Percentiles rank a stretch among this genome's conserved stretches.
Evolutionary conservation across 2,888 invertebrate species (phyloP).

Genomic region (Hirudinaria manillensis): DNA sequence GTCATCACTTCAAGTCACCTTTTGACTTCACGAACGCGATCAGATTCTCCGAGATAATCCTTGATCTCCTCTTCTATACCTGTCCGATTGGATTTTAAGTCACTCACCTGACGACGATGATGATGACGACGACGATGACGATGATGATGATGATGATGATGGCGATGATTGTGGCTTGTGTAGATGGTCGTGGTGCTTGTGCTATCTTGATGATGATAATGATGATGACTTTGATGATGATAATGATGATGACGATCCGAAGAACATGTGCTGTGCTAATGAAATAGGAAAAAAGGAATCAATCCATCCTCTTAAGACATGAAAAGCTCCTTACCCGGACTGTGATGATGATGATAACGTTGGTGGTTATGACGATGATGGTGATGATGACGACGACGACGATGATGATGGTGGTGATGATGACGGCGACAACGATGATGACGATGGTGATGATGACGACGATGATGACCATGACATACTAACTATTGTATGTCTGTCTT

Average conservation of each 20-base stretch:
- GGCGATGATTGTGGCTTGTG: not conserved
- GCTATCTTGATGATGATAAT: not conserved
- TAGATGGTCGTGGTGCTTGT: not conserved
- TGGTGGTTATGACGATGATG: not conserved
- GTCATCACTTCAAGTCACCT: not conserved
- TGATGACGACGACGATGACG: conserved; percentile 28
- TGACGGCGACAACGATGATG: not conserved
- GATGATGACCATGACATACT: conserved; percentile 8
- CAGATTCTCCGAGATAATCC: not conserved
- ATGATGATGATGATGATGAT: conserved; percentile 28
- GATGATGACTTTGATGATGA: not conserved
- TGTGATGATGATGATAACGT: not conserved
- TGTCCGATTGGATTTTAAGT: not conserved
- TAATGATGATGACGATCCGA: not conserved
- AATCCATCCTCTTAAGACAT: too few relatives aligned
- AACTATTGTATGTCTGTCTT: too few relatives aligned
- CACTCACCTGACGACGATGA: conserved; percentile 20
- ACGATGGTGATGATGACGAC: conserved; percentile 2
- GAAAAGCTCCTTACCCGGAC: conserved; percentile 6
- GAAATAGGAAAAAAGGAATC: too few relatives aligned
- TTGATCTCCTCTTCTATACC: not conserved
- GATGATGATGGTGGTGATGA: conserved; percentile 22
- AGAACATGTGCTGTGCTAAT: too few relatives aligned
- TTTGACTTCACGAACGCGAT: not conserved
- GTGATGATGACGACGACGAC: not conserved